Percentiles rank a stretch among this genome's conserved stretches.
These are phyloP conservation scores for Nemoura dubitans DNA, from an alignment of 2,888 invertebrate species.

Conservation along the genomic window DNA sequence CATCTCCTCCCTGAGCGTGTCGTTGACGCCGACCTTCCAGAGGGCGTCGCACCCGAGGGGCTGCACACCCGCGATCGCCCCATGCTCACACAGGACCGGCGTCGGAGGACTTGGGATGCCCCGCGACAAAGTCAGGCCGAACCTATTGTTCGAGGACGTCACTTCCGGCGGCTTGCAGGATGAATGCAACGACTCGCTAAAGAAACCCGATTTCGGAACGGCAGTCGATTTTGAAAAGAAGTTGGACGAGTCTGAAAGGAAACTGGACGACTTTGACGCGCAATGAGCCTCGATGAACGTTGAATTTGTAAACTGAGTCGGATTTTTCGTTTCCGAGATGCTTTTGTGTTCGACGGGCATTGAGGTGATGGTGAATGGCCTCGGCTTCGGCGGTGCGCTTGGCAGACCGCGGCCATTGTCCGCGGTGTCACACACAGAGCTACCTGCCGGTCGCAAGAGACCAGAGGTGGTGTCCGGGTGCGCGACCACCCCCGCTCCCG, in stretches of 20 bases:
- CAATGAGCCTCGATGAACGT: not conserved
- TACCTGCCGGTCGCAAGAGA: not conserved
- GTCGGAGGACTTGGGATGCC: slow-evolving; percentile 67
- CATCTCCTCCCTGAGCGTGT: not conserved
- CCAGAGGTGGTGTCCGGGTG: not conserved
- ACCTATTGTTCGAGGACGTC: slow-evolving; percentile 57
- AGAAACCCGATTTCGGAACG: not conserved
- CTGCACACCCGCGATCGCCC: slow-evolving; percentile 32
- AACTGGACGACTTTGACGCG: not conserved
- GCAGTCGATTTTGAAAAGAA: not conserved
- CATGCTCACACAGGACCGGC: slow-evolving; percentile 53
- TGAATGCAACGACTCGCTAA: slow-evolving; percentile 43
- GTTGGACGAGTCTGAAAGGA: not conserved
- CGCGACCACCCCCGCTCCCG: too few species aligned
- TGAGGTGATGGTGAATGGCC: not conserved
- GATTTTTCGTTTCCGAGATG: not conserved
- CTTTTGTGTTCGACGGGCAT: slow-evolving; percentile 14
- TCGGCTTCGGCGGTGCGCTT: not conserved
- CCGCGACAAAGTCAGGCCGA: slow-evolving; percentile 63
- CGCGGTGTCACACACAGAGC: not conserved
- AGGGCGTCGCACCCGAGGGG: not conserved
- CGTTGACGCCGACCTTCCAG: not conserved
- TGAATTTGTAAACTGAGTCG: not conserved
- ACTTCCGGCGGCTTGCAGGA: slow-evolving; percentile 9
- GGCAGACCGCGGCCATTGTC: not conserved